Evolutionary conservation across 2,113 vertebrate species (phyloP), one percentile per base, ranked within the genome.

Genomic region (Sylvietta virens): DNA sequence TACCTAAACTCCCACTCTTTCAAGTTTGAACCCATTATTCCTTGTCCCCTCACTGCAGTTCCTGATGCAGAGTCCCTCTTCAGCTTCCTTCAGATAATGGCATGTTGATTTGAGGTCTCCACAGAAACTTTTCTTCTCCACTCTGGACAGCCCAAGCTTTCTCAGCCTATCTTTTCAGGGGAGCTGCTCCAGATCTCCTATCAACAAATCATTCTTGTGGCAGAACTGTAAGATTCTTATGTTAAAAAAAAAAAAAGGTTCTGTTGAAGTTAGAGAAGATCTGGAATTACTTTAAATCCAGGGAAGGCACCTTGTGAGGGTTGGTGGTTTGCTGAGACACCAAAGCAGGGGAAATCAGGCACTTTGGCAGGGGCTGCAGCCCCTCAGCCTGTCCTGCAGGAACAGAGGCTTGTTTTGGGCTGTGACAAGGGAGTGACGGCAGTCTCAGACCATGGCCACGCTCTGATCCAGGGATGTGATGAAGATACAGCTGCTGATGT

Each of bases 321-420:
- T 4, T 33, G 56, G 35, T 35, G 70, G 4, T n/a, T 74, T 74
- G 51, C n/a, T 83, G 35, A 58, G 67, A 54, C 54, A 76, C 33
- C 33, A 16, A 21, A 27, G 6, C 30, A 33, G 30, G 17, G 39
- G 62, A 48, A 62, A 30, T 0, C 1, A 88, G 56, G n/a, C 3
- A 1, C 35, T 81, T 47, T 37, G 72, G 42, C 57, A 47, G 51
- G n/a, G 45, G 26, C 77, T 72, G 81, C 40, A 64, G 44, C 40
- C 31, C 30, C 42, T 64, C 5, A 7, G 26, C 42, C 40, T 23
- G 33, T 33, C 17, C 35, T 42, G 58, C 37, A 45, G 66, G 27
- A 33, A 1, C 1, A 16, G 62, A 58, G 48, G 58, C 69, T 64
- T 3, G 0, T 47, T 7, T n/a, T 42, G 50, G 60, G 54, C 30